A percentile compares a stretch with the other conserved stretches of the same genome.
phyloP scores from a whole-genome alignment of 2,797 vertebrate genomes.

The Pelobates cultripes region DNA sequence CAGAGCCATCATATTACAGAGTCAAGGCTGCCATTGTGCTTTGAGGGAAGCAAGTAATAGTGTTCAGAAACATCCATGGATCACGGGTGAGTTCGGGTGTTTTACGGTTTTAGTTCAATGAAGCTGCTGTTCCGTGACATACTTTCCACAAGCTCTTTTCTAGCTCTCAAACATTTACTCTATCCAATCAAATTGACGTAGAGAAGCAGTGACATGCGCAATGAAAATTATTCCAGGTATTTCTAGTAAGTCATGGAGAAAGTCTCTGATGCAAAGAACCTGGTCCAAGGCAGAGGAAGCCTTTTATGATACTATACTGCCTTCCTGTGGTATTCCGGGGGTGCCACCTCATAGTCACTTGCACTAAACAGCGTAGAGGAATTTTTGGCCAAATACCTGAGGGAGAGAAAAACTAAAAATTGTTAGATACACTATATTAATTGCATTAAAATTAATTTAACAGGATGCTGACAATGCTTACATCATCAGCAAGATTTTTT shows the following conservation, averaged over 20 bases:
- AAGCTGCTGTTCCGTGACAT: no score
- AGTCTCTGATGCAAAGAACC: neutral
- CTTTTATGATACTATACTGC: slow-evolving; percentile 76
- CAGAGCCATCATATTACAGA: no score
- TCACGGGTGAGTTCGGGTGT: no score
- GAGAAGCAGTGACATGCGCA: slow-evolving; percentile 27
- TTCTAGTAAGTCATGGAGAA: neutral
- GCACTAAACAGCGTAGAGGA: slow-evolving; percentile 87
- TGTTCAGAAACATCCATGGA: no score
- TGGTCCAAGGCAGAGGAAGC: neutral
- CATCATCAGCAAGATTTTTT: no score
- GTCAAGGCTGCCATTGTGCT: no score
- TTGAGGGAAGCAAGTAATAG: no score
- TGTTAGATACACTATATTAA: no score
- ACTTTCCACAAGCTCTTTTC: slow-evolving; percentile 6
- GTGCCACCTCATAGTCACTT: slow-evolving; percentile 95
- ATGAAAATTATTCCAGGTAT: slow-evolving; percentile 22
- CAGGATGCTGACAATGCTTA: no score
- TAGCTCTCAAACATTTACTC: slow-evolving; percentile 8
- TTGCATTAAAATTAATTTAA: no score
- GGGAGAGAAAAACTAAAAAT: slow-evolving; percentile 12
- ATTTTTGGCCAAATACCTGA: slow-evolving; percentile 95
- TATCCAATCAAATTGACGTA: neutral
- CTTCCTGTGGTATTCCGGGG: slow-evolving; percentile 95
- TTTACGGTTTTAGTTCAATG: no score